phyloP scores from a whole-genome alignment of 2,888 invertebrate genomes.

The Lasioglossum villosulum region DNA sequence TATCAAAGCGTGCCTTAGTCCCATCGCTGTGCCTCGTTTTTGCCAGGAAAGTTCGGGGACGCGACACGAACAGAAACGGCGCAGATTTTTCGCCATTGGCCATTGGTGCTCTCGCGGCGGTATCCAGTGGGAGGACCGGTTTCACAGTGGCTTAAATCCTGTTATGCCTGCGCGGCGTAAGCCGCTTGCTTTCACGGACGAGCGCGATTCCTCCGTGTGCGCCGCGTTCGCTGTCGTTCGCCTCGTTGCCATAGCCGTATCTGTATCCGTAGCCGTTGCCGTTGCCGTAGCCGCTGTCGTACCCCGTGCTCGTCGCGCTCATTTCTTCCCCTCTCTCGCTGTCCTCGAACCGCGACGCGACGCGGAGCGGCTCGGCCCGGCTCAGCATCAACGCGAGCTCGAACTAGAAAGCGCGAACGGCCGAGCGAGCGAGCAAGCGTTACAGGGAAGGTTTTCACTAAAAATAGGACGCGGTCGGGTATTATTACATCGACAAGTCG shows the following conservation, averaged over 20 bases:
- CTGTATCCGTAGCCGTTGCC: background rate
- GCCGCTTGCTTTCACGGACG: conserved; percentile 71
- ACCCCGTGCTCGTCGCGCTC: background rate
- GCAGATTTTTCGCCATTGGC: conserved; percentile 71
- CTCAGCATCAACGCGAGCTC: conserved; percentile 2
- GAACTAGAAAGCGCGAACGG: conserved; percentile 16
- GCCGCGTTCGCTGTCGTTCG: conserved; percentile 13
- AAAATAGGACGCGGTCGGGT: conserved; percentile 51
- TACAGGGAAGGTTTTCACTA: conserved; percentile 48
- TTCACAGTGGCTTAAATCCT: conserved; percentile 76
- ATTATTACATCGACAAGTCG: conserved; percentile 53
- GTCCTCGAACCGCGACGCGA: background rate
- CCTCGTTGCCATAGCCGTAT: conserved; percentile 4
- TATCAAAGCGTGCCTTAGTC: background rate
- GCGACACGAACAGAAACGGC: conserved; percentile 56
- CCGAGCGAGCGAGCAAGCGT: conserved; percentile 15
- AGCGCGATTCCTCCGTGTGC: conserved; percentile 14
- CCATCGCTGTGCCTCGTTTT: background rate
- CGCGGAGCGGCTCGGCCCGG: background rate
- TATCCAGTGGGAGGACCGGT: conserved; percentile 75
- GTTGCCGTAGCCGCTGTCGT: background rate
- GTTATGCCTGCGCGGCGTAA: conserved; percentile 68
- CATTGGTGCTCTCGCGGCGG: conserved; percentile 54
- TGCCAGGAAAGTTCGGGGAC: conserved; percentile 44
- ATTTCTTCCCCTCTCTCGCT: background rate